phyloP scores from a whole-genome alignment of 2,797 vertebrate species.

The Sebastes umbrosus region DNA sequence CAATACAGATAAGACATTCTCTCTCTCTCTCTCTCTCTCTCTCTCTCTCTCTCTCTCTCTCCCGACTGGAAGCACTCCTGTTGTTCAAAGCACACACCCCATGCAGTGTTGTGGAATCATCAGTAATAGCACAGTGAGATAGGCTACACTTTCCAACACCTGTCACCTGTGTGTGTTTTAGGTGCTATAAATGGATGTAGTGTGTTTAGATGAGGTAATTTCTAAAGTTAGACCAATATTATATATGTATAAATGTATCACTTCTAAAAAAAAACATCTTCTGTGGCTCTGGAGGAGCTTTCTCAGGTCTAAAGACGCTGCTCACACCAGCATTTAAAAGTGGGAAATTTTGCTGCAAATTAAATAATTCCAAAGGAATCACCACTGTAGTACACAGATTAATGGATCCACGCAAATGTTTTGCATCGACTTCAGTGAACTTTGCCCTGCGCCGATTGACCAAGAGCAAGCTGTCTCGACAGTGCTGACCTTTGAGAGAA shows the following conservation, averaged over 20 bases:
- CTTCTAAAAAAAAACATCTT: neutral
- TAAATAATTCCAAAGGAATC: neutral
- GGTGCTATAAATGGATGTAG: neutral
- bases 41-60: no score
- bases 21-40: neutral
- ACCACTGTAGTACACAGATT: neutral
- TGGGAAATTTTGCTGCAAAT: neutral
- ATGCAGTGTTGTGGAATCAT: constrained; percentile 21
- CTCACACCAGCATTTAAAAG: neutral
- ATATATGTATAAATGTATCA: neutral
- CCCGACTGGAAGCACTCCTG: constrained; percentile 22
- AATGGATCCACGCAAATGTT: neutral
- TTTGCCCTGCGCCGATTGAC: neutral
- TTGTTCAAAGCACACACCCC: constrained; percentile 30
- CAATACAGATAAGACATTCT: constrained; percentile 56
- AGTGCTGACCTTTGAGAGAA: neutral
- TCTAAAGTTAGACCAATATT: neutral
- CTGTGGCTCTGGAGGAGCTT: neutral
- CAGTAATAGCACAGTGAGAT: constrained; percentile 9
- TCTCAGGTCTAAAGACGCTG: neutral
- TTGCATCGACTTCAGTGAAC: neutral
- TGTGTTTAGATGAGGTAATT: neutral
- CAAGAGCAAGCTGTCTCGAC: neutral
- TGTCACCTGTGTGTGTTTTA: neutral
- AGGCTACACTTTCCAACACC: neutral